Percentiles rank a stretch among this genome's conserved stretches.
Evolutionary conservation across 2,113 vertebrate genomes (phyloP).

Genomic region (Petrocephalus microphthalmus): DNA sequence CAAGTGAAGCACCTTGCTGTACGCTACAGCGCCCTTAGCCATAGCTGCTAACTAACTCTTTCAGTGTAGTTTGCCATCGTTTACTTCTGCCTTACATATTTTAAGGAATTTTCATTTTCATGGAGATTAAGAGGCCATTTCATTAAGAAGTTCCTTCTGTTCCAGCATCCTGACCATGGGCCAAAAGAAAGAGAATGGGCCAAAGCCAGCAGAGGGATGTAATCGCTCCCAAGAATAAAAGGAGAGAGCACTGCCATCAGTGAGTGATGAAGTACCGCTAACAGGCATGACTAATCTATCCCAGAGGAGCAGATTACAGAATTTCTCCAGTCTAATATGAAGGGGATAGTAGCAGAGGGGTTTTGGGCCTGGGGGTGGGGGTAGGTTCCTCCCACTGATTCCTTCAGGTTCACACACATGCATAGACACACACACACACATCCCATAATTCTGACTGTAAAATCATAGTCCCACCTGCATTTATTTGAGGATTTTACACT

Average conservation of each 20-base stretch:
- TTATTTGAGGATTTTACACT: neutral
- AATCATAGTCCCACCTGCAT: neutral
- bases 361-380: neutral
- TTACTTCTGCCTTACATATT: neutral
- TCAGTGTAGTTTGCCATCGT: neutral
- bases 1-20: neutral
- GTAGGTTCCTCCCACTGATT: neutral
- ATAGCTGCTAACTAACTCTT: neutral
- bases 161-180: neutral
- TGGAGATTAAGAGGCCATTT: neutral
- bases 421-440: neutral
- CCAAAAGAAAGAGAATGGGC: neutral
- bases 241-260: neutral
- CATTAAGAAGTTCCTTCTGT: neutral
- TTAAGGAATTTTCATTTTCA: neutral
- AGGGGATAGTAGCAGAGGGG: neutral
- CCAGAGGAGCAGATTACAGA: conserved; percentile 7
- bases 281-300: conserved; percentile 10
- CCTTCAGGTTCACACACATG: neutral
- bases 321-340: neutral
- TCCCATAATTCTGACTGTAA: neutral
- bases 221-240: neutral
- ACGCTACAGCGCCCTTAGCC: neutral
- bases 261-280: neutral
- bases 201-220: neutral